Conservation (phyloP, 2,113 vertebrate genomes). For the Recurvirostra avosetta region DNA sequence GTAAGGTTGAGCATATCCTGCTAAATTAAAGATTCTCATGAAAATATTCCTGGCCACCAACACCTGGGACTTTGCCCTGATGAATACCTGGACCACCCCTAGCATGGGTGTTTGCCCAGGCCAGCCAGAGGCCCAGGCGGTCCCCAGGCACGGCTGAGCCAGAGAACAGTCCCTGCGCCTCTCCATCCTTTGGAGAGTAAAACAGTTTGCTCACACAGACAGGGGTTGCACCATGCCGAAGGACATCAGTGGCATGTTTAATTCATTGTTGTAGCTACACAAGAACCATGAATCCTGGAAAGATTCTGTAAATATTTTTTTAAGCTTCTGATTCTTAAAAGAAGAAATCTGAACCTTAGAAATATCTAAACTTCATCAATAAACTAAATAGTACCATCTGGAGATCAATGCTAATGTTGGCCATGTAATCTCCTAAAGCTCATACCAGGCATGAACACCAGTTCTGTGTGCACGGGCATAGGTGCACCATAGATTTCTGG, state of each 20-base stretch:
- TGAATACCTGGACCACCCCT: not conserved
- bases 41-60: not conserved
- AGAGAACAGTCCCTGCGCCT: not conserved
- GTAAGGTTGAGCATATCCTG: not conserved
- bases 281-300: not conserved
- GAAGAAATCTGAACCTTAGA: not conserved
- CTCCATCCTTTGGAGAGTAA: not conserved
- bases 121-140: not conserved
- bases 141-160: not conserved
- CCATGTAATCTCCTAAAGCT: not conserved
- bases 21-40: not conserved
- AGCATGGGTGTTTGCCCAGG: not conserved
- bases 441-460: not conserved
- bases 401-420: not conserved
- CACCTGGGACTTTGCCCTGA: not conserved
- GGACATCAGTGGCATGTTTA: not conserved
- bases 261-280: fast-evolving
- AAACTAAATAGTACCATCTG: not conserved
- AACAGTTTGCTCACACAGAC: not conserved
- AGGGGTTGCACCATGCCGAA: not conserved
- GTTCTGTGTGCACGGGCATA: not conserved
- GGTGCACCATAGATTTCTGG: conserved; percentile 36
- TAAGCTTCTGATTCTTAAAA: not conserved
- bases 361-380: not conserved
- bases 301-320: not conserved